These are phyloP conservation scores for Eulithis prunata DNA, from an alignment of 2,888 invertebrate species.

Conservation along the genomic window DNA sequence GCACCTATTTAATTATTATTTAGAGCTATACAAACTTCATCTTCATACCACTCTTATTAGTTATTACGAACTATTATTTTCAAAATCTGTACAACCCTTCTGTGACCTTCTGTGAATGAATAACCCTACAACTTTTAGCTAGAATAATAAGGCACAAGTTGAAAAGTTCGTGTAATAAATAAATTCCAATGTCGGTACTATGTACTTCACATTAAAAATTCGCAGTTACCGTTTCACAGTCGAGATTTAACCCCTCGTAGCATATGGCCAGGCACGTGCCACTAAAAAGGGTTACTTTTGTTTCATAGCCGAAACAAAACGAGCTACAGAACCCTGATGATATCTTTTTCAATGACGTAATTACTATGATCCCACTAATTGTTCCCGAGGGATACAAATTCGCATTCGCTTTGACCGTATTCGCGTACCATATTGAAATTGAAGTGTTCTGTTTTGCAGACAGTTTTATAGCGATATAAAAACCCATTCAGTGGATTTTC, in stretches of 20 bases:
- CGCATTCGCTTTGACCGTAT: constrained; percentile 74
- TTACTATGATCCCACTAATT: constrained; percentile 81
- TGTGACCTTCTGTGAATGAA: too few species aligned
- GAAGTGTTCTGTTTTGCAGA: constrained; percentile 61
- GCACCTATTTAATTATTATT: too few species aligned
- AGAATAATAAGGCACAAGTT: too few species aligned
- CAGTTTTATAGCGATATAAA: constrained; percentile 49
- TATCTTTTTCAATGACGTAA: constrained; percentile 80
- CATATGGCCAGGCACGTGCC: constrained; percentile 75
- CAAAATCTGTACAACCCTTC: too few species aligned
- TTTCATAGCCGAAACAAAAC: constrained; percentile 65
- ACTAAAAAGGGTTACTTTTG: constrained; percentile 70
- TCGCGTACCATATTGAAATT: constrained; percentile 75
- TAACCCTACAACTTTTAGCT: too few species aligned
- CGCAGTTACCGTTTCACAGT: constrained; percentile 43
- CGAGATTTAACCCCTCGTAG: constrained; percentile 53
- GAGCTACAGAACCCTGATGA: constrained; percentile 66
- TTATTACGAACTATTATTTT: too few species aligned
- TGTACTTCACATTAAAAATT: constrained; percentile 8
- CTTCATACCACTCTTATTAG: too few species aligned
- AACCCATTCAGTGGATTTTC: constrained; percentile 41
- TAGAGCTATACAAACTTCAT: too few species aligned
- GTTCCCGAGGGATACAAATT: constrained; percentile 55
- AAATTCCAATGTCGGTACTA: not conserved
- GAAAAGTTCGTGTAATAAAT: too few species aligned